phyloP scores from a whole-genome alignment of 2,113 vertebrate genomes.

The Ginglymostoma cirratum region DNA sequence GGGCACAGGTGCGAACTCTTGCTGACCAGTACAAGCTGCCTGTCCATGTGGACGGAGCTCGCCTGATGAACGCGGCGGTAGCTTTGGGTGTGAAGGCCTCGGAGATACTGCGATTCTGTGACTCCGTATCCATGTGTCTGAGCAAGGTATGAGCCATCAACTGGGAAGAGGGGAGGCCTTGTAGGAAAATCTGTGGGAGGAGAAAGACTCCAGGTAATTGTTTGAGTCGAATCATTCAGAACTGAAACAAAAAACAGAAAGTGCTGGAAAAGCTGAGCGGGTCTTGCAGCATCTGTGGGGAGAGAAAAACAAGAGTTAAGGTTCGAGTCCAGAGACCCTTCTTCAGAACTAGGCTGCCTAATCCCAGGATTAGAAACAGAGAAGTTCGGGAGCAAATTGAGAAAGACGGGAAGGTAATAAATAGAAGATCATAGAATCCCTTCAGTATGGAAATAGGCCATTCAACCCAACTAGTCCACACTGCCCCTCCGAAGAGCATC shows the following conservation, averaged over 20 bases:
- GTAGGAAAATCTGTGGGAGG: not conserved
- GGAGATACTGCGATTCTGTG: slow-evolving; percentile 63
- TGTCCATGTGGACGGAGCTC: slow-evolving; percentile 73
- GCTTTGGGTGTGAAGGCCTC: slow-evolving; percentile 56
- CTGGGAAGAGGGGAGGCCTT: not conserved
- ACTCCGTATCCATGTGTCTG: slow-evolving; percentile 75
- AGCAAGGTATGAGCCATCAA: slow-evolving; percentile 62
- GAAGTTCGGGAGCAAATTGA: not conserved
- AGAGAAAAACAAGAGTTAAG: too few species aligned
- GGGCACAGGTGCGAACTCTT: slow-evolving; percentile 56
- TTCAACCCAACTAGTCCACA: too few species aligned
- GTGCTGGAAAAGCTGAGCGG: too few species aligned
- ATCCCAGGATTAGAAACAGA: not conserved
- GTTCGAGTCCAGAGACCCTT: too few species aligned
- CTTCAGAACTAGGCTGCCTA: not conserved
- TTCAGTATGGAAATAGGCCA: too few species aligned
- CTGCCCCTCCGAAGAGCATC: too few species aligned
- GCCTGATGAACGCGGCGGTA: slow-evolving; percentile 69
- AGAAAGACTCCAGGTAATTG: not conserved
- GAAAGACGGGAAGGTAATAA: too few species aligned
- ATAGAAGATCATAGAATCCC: too few species aligned
- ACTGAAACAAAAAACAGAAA: not conserved
- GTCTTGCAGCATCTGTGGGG: too few species aligned
- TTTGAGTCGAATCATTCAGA: not conserved
- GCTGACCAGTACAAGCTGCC: slow-evolving; percentile 56